Percentiles rank a stretch among this genome's conserved stretches.
Conservation (phyloP, 2,797 vertebrate species). For the Rhodeus uyekii region DNA sequence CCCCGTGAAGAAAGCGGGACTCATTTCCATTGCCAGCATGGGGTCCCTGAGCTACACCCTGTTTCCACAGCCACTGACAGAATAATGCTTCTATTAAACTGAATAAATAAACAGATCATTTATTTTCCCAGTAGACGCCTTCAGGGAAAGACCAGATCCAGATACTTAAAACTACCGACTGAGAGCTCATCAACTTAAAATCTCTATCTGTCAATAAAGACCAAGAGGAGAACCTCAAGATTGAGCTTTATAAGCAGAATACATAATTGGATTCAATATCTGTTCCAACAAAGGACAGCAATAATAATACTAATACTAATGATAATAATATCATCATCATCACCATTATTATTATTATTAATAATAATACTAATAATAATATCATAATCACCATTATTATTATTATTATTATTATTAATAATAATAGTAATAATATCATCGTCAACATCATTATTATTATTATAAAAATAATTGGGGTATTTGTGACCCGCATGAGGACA, state of each 20-base stretch:
- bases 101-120: conserved; percentile 74
- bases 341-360: too few species aligned
- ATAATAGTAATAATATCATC: too few species aligned
- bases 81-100: conserved; percentile 65
- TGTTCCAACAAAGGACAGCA: neutral
- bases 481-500: neutral
- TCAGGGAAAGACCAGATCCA: conserved; percentile 52
- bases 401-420: too few species aligned
- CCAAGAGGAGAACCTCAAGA: conserved; percentile 11
- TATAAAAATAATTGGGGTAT: neutral
- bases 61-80: conserved; percentile 56
- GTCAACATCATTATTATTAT: too few species aligned
- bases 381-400: too few species aligned
- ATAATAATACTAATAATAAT: too few species aligned
- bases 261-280: neutral
- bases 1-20: conserved; percentile 59
- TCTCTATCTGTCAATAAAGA: conserved; percentile 69
- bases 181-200: conserved; percentile 57
- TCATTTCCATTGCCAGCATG: conserved; percentile 72
- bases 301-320: neutral
- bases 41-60: conserved; percentile 46
- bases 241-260: neutral
- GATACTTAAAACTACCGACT: conserved; percentile 61
- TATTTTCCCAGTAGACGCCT: conserved; percentile 62
- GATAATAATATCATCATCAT: too few species aligned